Evolutionary conservation across 2,113 vertebrate genomes (phyloP), one percentile per base, ranked within the genome.

Genomic region (Bagarius yarrelli): DNA sequence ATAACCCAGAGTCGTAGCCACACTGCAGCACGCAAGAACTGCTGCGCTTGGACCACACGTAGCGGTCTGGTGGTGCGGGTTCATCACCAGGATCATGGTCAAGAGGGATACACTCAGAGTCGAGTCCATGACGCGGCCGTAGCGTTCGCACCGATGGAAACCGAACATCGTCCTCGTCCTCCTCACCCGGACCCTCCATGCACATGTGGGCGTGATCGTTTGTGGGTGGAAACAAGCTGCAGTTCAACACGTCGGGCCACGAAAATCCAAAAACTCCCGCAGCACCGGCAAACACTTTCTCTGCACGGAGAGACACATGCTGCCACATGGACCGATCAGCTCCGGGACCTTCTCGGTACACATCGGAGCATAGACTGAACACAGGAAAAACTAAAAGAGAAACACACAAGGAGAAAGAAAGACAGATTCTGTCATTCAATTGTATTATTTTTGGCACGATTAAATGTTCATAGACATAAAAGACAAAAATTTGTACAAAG

Each of bases 181-280:
- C 97, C 0, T 99, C 98, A 0, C 95, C 95, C 0, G 98, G 97
- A 14, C 98, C 98, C 86, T 99, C 97, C 98, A 99, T 99, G 84
- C 97, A 99, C 97, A 99, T 99, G 91, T 98, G 96, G 88, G 98
- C 97, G 91, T 99, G 96, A 91, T 99, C 97, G 0, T 99, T 99
- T 88, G 97, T 96, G 0, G 98, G 98, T 0, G 98, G 98, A 87
- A 99, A 99, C 67, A 94, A 95, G 91, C 96, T 98, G 94, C 98
- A 99, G 92, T 99, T 99, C 5, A 99, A 90, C 77, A 93, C 93
- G 81, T 98, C 96, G 0, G 98, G 98, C 98, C 98, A 99, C 63
- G 93, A 94, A 85, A 98, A 99, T 21, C 98, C 98, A 82, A 99
- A 99, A 99, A 99, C 87, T 99, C 97, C 25, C 95, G 95, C 27